Base-by-base conservation (phyloP, 2,113 vertebrate species). In the Pyxicephalus adspersus region DNA sequence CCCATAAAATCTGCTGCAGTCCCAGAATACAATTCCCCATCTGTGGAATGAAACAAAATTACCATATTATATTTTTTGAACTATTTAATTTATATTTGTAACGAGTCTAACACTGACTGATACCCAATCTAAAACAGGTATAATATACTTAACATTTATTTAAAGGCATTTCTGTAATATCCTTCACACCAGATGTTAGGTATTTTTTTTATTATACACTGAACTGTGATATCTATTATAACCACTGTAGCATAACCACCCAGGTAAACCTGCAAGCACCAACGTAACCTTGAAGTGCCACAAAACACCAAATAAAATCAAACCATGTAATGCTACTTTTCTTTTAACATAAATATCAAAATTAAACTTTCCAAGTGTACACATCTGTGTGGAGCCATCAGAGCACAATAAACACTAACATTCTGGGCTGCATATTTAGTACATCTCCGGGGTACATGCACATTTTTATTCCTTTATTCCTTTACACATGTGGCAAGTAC, bases 1-100 rank as follows among this genome's bases (percentile, higher is more conserved):
- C 98, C 97, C 98, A 99, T 99, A 88, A 99, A 99, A 89, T 99
- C 98, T 60, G 98, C 98, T 2, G 98, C 96, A 5, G 98, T 99
- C 76, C 98, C 97, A 15, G 98, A 95, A 83, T 99, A 99, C 81
- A 99, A 85, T 51, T 99, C 98, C 60, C 96, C 97, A 89, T 98
- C 98, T 98, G 88, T 52, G 72, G 87, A 51, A 84, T 57, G 77
- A 86, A 15, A 68, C 67, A 84, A 83, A 82, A 82, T 86, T 76
- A 57, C 51, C 68, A 63, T 65, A 38, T 75, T 63, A 58, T 22
- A 64, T 65, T 77, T 51, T 54, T 64, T 52, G 22, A 31, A 64
- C 52, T 52, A 58, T 22, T 29, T 26, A 23, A 50, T 55, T 66
- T 51, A 75, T 55, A 66, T 29, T 45, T 82, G n/a, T 38, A 75